Evolutionary conservation across 2,888 invertebrate genomes (phyloP), one percentile per base, ranked within the genome.

Genomic region (Marronus borbonicus): DNA sequence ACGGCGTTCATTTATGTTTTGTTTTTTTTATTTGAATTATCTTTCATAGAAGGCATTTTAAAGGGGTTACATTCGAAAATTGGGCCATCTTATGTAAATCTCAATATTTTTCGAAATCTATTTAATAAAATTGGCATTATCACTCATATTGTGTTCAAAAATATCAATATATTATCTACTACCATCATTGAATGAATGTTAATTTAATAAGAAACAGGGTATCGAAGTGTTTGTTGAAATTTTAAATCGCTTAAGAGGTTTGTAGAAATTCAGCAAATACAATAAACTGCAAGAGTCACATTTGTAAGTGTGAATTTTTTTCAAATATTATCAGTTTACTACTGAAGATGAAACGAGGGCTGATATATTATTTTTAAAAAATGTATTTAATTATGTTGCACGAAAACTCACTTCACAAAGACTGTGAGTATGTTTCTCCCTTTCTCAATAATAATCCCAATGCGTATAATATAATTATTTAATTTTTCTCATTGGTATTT

Each of bases 401-500:
- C 58, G 14, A 55, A 36, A 36, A 36, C 28, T 60, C 31, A 24
- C 28, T 12, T 20, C n/a, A n/a, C n/a, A n/a, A 10, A 60, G 60
- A 24, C 20, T 14, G 52, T 60, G 31, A 31, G 31, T 4, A 31
- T 31, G 4, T 60, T 60, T 20, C 60, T 20, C 3, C 8, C 20
- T 60, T 28, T 3, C 31, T 4, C 3, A 31, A 31, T 10, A 28
- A 62, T 28, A 31, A 62, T 28, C 2, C 62, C 12, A 62, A 62
- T 62, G 14, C 24, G n/a, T 52, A 39, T 68, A 17, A 24, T 76
- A 55, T 76, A 69, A 68, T 52, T 68, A 62, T 28, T 66, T 17
- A 66, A 44, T 66, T 66, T 66, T 76, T 64, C 44, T 76, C 55
- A 66, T 76, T 76, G 55, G 62, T 74, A 77, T 79, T 66, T 79